A percentile compares a stretch with the other conserved stretches of the same genome.
Evolutionary conservation across 2,888 invertebrate genomes (phyloP).

Genomic region (Abrostola triplasia): DNA sequence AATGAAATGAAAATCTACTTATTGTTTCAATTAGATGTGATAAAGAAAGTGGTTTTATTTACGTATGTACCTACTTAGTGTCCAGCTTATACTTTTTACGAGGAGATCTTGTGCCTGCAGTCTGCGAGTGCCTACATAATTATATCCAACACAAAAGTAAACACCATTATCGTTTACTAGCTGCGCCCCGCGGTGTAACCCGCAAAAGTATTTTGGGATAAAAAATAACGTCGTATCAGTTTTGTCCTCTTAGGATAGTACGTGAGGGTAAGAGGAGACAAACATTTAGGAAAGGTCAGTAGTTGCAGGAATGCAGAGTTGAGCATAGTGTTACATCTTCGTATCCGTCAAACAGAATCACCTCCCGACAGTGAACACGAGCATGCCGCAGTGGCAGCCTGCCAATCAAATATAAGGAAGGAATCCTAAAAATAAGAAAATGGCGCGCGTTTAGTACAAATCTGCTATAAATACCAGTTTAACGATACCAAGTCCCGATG

Average conservation of each 20-base stretch:
- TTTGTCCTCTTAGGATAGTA: too few species aligned
- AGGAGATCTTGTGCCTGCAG: too few species aligned
- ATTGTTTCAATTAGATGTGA: not conserved
- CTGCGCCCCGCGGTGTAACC: too few species aligned
- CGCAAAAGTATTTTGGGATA: too few species aligned
- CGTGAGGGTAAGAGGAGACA: too few species aligned
- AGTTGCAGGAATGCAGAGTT: not conserved
- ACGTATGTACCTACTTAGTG: too few species aligned
- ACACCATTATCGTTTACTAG: too few species aligned
- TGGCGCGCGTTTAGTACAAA: conserved; percentile 22
- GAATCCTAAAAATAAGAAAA: conserved; percentile 33
- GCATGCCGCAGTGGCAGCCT: conserved; percentile 32
- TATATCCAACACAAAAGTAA: too few species aligned
- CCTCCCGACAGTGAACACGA: conserved; percentile 16
- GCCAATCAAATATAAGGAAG: conserved; percentile 43
- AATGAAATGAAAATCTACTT: not conserved
- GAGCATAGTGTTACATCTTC: not conserved
- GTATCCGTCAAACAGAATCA: conserved; percentile 1
- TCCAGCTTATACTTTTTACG: too few species aligned
- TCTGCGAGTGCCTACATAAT: too few species aligned
- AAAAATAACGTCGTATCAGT: too few species aligned
- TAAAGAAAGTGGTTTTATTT: not conserved
- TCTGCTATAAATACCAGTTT: conserved; percentile 24
- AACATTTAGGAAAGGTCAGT: too few species aligned
- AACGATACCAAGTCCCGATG: conserved; percentile 6